Evolutionary conservation across 2,113 vertebrate species (phyloP).

Genomic region (Empidonax alnorum): DNA sequence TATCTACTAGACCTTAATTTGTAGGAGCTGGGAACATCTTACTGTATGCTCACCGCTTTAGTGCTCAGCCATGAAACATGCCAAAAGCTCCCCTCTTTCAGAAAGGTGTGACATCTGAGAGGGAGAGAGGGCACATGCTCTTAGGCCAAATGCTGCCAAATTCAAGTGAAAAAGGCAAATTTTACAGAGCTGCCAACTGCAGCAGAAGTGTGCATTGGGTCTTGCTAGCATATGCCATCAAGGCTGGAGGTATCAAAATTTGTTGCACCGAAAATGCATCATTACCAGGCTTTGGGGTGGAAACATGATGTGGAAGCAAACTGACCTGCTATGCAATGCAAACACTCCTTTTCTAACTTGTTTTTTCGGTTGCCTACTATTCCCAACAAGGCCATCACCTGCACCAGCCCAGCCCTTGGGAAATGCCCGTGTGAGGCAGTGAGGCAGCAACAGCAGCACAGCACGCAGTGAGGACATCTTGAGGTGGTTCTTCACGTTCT

Average conservation of each 20-base stretch:
- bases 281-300: neutral
- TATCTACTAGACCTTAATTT: neutral
- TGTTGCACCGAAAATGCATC: neutral
- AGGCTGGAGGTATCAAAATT: neutral
- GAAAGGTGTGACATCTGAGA: neutral
- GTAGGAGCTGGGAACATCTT: neutral
- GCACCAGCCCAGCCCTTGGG: neutral
- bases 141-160: neutral
- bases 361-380: neutral
- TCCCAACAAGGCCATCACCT: rapidly evolving
- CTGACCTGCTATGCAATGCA: neutral
- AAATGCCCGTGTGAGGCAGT: rapidly evolving
- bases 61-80: neutral
- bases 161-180: conserved; percentile 18
- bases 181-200: neutral
- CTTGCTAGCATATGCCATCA: neutral
- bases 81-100: neutral
- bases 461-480: rapidly evolving
- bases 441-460: neutral
- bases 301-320: neutral
- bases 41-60: neutral
- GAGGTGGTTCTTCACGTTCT: neutral
- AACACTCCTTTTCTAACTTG: neutral
- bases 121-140: neutral
- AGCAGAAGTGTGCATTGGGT: neutral